Evolutionary conservation across 64 coral and sea anemone genomes (phyloP).

Genomic region (Hydrozoanthus tunicans): DNA sequence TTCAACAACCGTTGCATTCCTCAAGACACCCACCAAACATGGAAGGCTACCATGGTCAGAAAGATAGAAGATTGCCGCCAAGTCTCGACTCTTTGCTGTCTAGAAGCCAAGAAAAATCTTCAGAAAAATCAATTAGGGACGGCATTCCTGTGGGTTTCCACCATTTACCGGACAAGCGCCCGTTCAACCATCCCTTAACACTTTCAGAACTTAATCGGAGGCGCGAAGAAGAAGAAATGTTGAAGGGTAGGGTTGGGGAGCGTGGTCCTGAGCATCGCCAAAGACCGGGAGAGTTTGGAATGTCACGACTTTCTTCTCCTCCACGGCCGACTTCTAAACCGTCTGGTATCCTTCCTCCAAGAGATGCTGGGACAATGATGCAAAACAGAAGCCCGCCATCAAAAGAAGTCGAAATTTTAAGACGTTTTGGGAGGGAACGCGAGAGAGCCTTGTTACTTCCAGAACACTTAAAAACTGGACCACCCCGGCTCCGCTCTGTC

Average conservation of each 20-base stretch:
- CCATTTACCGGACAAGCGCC: slow-evolving; percentile 59
- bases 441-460: slow-evolving; percentile 46
- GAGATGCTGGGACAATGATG: slow-evolving; percentile 58
- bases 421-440: slow-evolving; percentile 67
- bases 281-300: slow-evolving; percentile 60
- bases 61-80: slow-evolving; percentile 58
- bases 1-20: slow-evolving; percentile 74
- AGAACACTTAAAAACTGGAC: slow-evolving; percentile 83
- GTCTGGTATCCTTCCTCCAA: slow-evolving; percentile 61
- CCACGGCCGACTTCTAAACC: slow-evolving; percentile 46
- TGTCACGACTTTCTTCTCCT: slow-evolving; percentile 61
- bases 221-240: slow-evolving; percentile 69
- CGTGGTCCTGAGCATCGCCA: slow-evolving; percentile 50
- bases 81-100: slow-evolving; percentile 58
- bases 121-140: slow-evolving; percentile 74
- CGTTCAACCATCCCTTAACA: slow-evolving; percentile 68
- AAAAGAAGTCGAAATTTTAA: slow-evolving; percentile 55
- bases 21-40: slow-evolving; percentile 55
- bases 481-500: slow-evolving; percentile 78
- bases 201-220: slow-evolving; percentile 90
- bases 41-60: slow-evolving; percentile 68
- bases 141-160: slow-evolving; percentile 38
- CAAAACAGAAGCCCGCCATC: slow-evolving; percentile 46
- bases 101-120: slow-evolving; percentile 57
- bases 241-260: slow-evolving; percentile 56